Percentiles rank a stretch among this genome's conserved stretches.
Evolutionary conservation across 2,888 invertebrate genomes (phyloP).

Genomic region (Macropis europaea): DNA sequence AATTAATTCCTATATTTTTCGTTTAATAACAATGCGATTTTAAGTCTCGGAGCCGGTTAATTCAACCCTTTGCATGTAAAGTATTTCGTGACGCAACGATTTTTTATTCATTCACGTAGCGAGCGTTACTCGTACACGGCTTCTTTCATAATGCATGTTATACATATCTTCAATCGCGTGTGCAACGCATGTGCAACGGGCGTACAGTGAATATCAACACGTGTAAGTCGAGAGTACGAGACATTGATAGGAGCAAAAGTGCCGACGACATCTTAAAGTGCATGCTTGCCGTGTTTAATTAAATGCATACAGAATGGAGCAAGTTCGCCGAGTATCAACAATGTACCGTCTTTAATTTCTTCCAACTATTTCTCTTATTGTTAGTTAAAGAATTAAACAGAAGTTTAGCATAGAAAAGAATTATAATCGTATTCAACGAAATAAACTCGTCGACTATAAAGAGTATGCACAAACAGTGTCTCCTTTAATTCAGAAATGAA

Average conservation of each 20-base stretch:
- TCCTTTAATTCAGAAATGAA: too few relatives aligned
- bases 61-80: not conserved
- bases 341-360: not conserved
- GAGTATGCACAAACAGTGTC: too few relatives aligned
- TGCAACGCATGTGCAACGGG: conserved; percentile 3
- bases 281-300: conserved; percentile 15
- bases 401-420: too few relatives aligned
- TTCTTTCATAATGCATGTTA: not conserved
- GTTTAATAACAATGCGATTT: too few relatives aligned
- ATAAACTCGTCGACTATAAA: too few relatives aligned
- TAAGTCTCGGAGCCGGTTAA: too few relatives aligned
- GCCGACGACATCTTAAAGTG: conserved; percentile 11
- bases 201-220: conserved; percentile 24
- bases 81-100: not conserved
- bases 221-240: conserved; percentile 12
- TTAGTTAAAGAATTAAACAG: too few relatives aligned
- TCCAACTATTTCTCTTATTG: too few relatives aligned
- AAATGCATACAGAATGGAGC: not conserved
- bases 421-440: too few relatives aligned
- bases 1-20: too few relatives aligned
- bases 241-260: conserved; percentile 26
- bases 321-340: not conserved
- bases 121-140: not conserved
- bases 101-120: not conserved
- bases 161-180: not conserved